Conservation (phyloP, 2,888 invertebrate genomes). For the Phlogophora meticulosa region DNA sequence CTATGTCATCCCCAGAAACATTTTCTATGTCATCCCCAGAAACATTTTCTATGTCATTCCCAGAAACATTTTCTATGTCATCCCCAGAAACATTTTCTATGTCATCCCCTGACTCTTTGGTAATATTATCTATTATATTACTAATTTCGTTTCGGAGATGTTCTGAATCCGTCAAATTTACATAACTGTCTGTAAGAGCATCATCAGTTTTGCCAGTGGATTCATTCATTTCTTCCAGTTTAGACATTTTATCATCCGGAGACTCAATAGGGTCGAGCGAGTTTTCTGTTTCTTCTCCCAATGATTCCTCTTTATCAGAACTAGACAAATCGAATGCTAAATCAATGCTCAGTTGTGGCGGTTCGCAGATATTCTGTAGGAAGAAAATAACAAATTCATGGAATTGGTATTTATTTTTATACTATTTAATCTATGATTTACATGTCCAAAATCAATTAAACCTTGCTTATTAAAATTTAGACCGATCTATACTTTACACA, state of each 20-base stretch:
- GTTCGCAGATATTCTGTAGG: slow-evolving; percentile 65
- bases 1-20: slow-evolving; percentile 2
- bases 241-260: background rate
- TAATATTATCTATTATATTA: slow-evolving; percentile 47
- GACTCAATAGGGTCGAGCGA: background rate
- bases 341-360: slow-evolving; percentile 17
- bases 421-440: background rate
- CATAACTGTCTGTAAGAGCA: background rate
- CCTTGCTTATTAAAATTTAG: too few species aligned
- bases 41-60: too few species aligned
- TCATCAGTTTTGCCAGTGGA: slow-evolving; percentile 2
- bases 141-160: slow-evolving; percentile 62
- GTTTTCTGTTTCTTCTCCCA: slow-evolving; percentile 20
- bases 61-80: slow-evolving; percentile 17
- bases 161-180: slow-evolving; percentile 24
- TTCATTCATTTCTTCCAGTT: slow-evolving; percentile 12
- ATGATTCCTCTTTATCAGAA: slow-evolving; percentile 4
- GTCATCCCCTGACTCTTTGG: slow-evolving; percentile 12
- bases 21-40: slow-evolving; percentile 9
- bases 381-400: slow-evolving; percentile 4
- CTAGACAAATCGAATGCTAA: background rate
- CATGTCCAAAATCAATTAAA: background rate
- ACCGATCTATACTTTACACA: background rate
- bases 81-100: background rate
- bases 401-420: slow-evolving; percentile 2